Evolutionary conservation across 2,113 vertebrate genomes (phyloP).

Genomic region (Platysteira castanea): DNA sequence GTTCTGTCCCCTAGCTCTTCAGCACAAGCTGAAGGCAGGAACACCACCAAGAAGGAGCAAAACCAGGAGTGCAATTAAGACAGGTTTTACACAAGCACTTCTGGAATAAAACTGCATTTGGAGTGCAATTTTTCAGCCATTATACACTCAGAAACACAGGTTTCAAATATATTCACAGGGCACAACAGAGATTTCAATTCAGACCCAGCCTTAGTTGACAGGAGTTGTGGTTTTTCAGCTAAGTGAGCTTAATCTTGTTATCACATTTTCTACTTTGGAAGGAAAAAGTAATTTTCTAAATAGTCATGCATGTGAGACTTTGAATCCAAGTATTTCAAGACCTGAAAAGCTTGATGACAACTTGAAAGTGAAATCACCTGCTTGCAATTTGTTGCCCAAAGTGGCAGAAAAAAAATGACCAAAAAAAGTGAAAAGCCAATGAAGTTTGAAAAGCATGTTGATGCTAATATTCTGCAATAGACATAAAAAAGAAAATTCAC

Average conservation of each 20-base stretch:
- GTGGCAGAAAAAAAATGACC: not conserved
- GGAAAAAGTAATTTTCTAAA: not conserved
- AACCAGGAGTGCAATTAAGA: not conserved
- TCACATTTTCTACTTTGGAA: not conserved
- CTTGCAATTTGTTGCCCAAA: not conserved
- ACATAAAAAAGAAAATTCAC: not conserved
- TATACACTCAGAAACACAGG: not conserved
- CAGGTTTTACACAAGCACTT: not conserved
- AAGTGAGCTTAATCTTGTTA: not conserved
- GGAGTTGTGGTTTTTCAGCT: rapidly evolving
- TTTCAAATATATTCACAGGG: not conserved
- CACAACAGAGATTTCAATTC: not conserved
- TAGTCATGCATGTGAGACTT: not conserved
- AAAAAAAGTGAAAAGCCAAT: not conserved
- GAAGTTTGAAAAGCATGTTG: not conserved
- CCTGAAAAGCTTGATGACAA: not conserved
- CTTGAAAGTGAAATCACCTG: not conserved
- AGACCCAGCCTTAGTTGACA: not conserved
- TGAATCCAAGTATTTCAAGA: not conserved
- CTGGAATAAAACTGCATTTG: not conserved
- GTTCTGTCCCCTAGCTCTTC: not conserved
- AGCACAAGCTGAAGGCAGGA: not conserved
- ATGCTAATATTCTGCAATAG: not conserved
- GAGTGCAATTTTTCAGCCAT: not conserved
- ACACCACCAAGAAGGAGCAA: not conserved